Evolutionary conservation across 2,888 invertebrate genomes (phyloP), one percentile per base, ranked within the genome.

Genomic region (Noctua comes): DNA sequence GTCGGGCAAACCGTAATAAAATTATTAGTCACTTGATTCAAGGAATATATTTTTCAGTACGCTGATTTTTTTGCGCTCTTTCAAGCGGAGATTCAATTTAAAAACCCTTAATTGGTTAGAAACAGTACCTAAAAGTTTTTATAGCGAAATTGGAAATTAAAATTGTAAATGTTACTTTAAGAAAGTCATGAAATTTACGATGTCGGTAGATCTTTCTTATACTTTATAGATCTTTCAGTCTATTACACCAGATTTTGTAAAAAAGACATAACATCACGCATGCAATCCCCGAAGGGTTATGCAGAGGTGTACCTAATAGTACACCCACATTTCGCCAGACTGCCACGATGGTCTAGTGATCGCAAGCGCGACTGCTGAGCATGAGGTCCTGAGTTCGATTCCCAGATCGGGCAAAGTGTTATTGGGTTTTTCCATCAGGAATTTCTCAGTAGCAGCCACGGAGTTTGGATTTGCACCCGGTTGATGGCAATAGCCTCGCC

Each of bases 51-150:
- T 68, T 64, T 43, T 57, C 69, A 54, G 62, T 59, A 46, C 36
- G 18, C 36, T 68, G 80, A 54, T 68, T 68, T 79, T 68, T 68
- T 48, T 46, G 36, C 62, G 51, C 54, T 68, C 73, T 36, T 73
- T 51, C 62, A 79, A 73, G 68, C 21, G 73, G 27, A 54, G 8
- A 54, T 68, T 73, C 27, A 73, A 73, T 79, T 74, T 62, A 46
- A 54, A 75, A 68, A 62, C 21, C 27, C 43, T 62, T 62, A 68
- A 73, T 79, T 79, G 51, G 59, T 54, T 51, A 11, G 31, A 18
- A 68, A 59, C 59, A 36, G 43, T 66, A 43, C 21, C n/a, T 59
- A 40, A 40, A 72, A 73, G 24, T 59, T 68, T 65, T 36, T 54
- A 10, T 16, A 16, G 7, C 73, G 31, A 27, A 79, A 36, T 40